A percentile compares a stretch with the other conserved stretches of the same genome.
phyloP scores from a whole-genome alignment of 1,140 invertebrate genomes.

The Charaxes varanes region DNA sequence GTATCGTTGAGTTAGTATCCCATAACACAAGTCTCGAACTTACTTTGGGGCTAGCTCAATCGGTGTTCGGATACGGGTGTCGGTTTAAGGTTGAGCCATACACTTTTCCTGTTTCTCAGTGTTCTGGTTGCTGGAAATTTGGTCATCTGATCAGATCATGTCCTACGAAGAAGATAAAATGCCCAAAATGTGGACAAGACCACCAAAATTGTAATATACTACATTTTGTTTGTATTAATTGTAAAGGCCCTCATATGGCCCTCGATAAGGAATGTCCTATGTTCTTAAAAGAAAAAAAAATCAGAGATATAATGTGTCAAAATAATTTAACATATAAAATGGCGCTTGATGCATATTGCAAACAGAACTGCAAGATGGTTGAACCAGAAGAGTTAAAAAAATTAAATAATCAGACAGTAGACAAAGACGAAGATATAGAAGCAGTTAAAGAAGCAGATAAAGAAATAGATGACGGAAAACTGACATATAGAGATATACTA shows the following conservation, averaged over 20 bases:
- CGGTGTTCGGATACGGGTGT: too few species aligned
- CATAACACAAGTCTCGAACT: too few species aligned
- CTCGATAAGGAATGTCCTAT: conserved; percentile 21
- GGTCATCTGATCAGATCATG: conserved; percentile 13
- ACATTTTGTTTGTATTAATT: conserved; percentile 20
- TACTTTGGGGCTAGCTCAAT: too few species aligned
- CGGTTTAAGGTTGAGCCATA: conserved; percentile 20
- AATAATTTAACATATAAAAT: conserved; percentile 19
- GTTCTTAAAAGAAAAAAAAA: conserved; percentile 23
- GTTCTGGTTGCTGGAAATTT: conserved; percentile 20
- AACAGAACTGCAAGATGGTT: neutral
- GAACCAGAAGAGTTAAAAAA: neutral
- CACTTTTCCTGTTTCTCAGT: too few species aligned
- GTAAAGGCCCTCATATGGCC: conserved; percentile 21
- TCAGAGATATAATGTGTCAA: conserved; percentile 18
- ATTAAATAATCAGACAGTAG: too few species aligned
- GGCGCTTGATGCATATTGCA: neutral
- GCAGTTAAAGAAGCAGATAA: too few species aligned
- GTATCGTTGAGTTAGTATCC: too few species aligned
- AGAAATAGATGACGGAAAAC: too few species aligned
- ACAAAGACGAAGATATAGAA: too few species aligned
- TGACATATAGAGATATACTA: too few species aligned
- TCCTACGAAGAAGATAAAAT: conserved; percentile 17
- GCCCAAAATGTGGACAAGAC: conserved; percentile 23
- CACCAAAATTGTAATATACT: conserved; percentile 20